Conservation (phyloP, 30 jellyfish, hydroid and myxozoan species). For the Morbakka virulenta region DNA sequence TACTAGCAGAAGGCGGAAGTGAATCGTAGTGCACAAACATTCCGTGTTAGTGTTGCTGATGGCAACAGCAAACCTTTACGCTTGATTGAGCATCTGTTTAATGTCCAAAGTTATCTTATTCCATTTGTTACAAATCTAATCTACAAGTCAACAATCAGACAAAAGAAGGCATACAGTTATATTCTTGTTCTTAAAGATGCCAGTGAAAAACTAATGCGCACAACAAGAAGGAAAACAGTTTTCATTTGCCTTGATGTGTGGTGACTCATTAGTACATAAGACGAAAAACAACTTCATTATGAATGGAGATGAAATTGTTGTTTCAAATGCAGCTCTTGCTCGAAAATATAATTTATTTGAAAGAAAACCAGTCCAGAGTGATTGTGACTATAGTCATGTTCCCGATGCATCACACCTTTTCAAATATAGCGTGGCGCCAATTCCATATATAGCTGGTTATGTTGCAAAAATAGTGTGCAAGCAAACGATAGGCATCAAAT, state of each 20-base stretch:
- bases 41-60: conserved; percentile 60
- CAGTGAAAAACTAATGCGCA: neutral
- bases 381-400: neutral
- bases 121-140: conserved; percentile 72
- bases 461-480: conserved; percentile 21
- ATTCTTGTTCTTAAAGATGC: neutral
- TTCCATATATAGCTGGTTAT: neutral
- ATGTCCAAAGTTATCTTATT: conserved; percentile 55
- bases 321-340: conserved; percentile 4
- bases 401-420: conserved; percentile 2
- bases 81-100: conserved; percentile 29
- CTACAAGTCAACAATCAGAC: conserved; percentile 60
- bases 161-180: conserved; percentile 12
- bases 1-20: conserved; percentile 49
- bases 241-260: no score
- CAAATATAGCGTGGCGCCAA: conserved; percentile 12
- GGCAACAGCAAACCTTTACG: conserved; percentile 58
- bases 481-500: neutral
- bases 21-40: conserved; percentile 73
- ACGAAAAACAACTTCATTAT: conserved; percentile 26
- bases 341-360: conserved; percentile 8
- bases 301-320: neutral
- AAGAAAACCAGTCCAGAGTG: conserved; percentile 5
- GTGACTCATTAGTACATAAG: no score
- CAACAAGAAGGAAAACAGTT: neutral